Evolutionary conservation across 2,113 vertebrate species (phyloP), one percentile per base, ranked within the genome.

Genomic region (Myotis lucifugus): DNA sequence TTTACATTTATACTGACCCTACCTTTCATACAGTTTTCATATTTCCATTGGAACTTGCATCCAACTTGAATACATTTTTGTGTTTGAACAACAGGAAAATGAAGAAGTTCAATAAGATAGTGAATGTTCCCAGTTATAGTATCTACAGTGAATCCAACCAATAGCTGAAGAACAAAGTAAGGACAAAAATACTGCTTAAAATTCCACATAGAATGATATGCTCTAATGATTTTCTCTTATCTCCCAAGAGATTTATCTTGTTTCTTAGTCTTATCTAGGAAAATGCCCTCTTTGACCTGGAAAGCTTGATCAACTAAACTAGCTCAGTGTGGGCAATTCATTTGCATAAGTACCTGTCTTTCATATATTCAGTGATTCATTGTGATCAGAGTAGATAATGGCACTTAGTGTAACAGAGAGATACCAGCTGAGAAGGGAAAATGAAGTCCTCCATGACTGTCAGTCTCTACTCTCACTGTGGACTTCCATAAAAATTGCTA

Each of bases 281-380:
- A 96, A 97, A 66, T 37, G 37, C 23, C 90, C 91, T 86, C 37
- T 77, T 56, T 92, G 91, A 96, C 88, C 18, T 86, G 25, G 14
- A 85, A 90, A 91, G 0, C 29, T 85, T 92, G 85, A 89, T 66
- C 48, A 95, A 83, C 85, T 95, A 37, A 50, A 78, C 67, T 34
- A 70, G 34, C 50, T 77, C 17, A 64, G 29, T 64, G 37, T 3
- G 12, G 82, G 40, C 3, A 79, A 37, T 83, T 88, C 11, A 94
- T 94, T 93, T 96, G 86, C 76, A 89, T 93, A 88, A 93, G 89
- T 88, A 88, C 56, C 40, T 81, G 76, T 72, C 84, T 72, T 90
- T 96, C 92, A 94, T 54, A 93, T 90, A 25, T 42, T 66, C 0
- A 40, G 72, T 7, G 56, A 78, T 50, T 69, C 61, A 91, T 37